These are phyloP conservation scores for Grantiella picta DNA, from an alignment of 2,113 vertebrate species.

Conservation along the genomic window DNA sequence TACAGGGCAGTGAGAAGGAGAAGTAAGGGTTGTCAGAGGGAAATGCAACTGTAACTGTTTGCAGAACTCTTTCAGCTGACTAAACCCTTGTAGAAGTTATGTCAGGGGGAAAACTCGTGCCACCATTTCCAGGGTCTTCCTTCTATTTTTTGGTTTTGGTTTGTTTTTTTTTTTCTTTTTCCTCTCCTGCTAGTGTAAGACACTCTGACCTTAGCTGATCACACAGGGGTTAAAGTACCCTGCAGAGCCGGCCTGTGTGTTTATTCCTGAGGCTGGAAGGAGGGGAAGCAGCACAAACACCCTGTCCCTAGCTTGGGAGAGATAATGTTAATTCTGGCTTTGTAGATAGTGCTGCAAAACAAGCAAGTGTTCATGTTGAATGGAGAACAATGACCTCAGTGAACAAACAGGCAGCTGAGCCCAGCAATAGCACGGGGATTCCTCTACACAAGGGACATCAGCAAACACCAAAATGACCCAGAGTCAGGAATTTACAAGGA, in stretches of 20 bases:
- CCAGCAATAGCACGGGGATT: neutral
- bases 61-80: neutral
- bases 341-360: constrained; percentile 13
- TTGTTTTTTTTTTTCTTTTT: no score
- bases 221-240: neutral
- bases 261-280: neutral
- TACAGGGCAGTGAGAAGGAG: neutral
- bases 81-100: neutral
- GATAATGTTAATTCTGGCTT: neutral
- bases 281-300: neutral
- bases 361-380: neutral
- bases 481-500: neutral
- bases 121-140: neutral
- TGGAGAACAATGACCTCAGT: neutral
- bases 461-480: neutral
- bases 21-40: neutral
- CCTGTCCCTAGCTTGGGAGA: neutral
- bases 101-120: neutral
- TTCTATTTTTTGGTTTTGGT: no score
- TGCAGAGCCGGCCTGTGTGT: neutral
- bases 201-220: neutral
- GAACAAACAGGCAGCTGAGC: neutral
- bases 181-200: rapidly evolving
- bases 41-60: neutral
- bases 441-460: neutral